Evolutionary conservation across 2,113 vertebrate species (phyloP).

Genomic region (Ictalurus punctatus): DNA sequence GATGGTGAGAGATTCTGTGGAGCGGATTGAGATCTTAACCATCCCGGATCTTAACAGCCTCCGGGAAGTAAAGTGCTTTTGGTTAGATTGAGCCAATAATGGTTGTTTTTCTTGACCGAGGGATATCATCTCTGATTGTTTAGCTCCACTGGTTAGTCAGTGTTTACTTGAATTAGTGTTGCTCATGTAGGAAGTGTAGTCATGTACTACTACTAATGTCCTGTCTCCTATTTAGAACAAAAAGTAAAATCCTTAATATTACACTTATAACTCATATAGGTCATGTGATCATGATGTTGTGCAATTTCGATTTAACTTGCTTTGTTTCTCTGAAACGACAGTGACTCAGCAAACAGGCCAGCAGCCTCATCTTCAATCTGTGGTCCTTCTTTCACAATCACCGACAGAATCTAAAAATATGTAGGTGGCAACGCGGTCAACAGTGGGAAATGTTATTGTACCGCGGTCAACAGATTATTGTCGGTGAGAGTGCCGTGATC

Average conservation of each 20-base stretch:
- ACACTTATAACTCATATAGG: no score
- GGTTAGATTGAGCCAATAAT: neutral
- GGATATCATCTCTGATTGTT: slow-evolving; percentile 16
- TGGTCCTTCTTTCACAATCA: neutral
- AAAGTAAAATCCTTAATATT: neutral
- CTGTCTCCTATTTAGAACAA: neutral
- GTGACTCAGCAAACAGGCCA: no score
- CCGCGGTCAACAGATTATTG: neutral
- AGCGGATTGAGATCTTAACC: no score
- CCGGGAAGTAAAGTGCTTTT: neutral
- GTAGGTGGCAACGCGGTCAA: neutral
- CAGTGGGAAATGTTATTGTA: neutral
- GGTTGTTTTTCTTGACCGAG: slow-evolving; percentile 9
- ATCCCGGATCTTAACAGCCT: neutral
- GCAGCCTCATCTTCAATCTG: neutral
- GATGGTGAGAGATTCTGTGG: no score
- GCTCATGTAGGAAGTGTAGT: neutral
- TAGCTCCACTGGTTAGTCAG: neutral
- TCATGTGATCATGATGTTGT: neutral
- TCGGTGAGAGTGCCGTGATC: neutral
- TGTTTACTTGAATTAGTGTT: neutral
- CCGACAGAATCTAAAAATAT: neutral
- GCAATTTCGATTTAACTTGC: neutral
- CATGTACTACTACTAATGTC: neutral
- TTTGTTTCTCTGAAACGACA: neutral